Conservation (phyloP, 2,797 vertebrate genomes). For the Urophycis tenuis region DNA sequence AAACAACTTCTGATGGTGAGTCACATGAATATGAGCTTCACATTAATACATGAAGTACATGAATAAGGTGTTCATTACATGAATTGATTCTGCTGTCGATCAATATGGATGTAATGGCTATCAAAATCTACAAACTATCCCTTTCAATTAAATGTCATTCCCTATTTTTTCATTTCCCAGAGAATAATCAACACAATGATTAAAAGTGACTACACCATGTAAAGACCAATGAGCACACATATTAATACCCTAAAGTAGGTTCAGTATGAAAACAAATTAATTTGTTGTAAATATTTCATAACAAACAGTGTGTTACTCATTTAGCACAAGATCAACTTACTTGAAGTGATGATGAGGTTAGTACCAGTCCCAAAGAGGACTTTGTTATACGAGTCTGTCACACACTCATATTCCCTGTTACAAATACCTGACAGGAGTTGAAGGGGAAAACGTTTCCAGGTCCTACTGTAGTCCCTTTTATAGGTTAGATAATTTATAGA, state of each 20-base stretch:
- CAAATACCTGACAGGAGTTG: neutral
- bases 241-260: neutral
- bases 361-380: constrained; percentile 31
- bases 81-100: neutral
- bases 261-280: neutral
- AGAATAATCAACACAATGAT: neutral
- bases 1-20: too few species aligned
- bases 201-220: neutral
- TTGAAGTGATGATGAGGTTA: constrained; percentile 27
- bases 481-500: neutral
- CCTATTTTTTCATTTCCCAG: neutral
- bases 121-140: neutral
- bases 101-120: neutral
- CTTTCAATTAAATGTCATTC: neutral
- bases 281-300: neutral
- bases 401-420: neutral
- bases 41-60: too few species aligned
- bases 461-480: neutral
- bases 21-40: too few species aligned
- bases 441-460: neutral
- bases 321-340: constrained; percentile 20
- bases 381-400: constrained; percentile 8
- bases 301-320: neutral
- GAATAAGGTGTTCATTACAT: too few species aligned
- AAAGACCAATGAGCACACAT: neutral